Percentiles rank a stretch among this genome's conserved stretches.
Conservation (phyloP, 2,113 vertebrate genomes). For the Oreotragus oreotragus region DNA sequence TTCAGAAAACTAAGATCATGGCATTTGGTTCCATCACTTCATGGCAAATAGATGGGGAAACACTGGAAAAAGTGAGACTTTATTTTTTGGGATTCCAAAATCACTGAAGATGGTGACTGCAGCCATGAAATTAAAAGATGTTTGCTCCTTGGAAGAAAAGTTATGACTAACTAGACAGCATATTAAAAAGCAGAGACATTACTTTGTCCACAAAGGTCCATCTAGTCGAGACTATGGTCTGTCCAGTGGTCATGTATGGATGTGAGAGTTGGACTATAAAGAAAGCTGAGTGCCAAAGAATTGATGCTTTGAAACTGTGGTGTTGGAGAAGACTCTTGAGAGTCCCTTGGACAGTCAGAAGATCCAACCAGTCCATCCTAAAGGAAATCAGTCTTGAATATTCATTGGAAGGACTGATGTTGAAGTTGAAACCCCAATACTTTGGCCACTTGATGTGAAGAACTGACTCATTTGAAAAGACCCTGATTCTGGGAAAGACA, state of each 20-base stretch:
- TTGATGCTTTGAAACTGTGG: background rate
- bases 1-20: background rate
- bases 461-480: background rate
- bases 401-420: background rate
- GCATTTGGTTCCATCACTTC: background rate
- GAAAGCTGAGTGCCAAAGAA: background rate
- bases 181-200: background rate
- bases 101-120: background rate
- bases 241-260: background rate
- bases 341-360: fast-evolving
- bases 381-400: background rate
- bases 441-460: background rate
- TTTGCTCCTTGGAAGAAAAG: background rate
- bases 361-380: background rate
- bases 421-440: background rate
- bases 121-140: background rate
- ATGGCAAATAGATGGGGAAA: background rate
- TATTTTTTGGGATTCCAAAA: fast-evolving
- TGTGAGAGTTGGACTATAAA: background rate
- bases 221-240: background rate
- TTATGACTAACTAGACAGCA: background rate
- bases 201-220: background rate
- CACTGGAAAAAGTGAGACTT: background rate
- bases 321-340: background rate
- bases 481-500: background rate